These are phyloP conservation scores for Temnothorax longispinosus DNA, from an alignment of 1,140 invertebrate species.

Conservation along the genomic window DNA sequence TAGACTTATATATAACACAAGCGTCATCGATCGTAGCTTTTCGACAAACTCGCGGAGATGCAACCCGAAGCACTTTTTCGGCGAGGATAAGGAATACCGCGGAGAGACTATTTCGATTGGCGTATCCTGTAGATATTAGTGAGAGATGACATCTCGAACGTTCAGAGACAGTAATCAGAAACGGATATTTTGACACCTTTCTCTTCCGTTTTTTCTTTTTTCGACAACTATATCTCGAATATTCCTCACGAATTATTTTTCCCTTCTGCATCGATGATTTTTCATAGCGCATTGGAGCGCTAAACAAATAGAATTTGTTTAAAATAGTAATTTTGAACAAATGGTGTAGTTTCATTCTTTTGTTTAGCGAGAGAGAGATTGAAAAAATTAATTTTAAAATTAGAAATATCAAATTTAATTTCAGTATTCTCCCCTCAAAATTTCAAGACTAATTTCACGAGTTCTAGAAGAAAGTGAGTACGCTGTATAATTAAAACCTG, in stretches of 20 bases:
- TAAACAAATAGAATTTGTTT: neutral
- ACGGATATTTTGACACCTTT: neutral
- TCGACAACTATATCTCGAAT: neutral
- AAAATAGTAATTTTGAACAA: neutral
- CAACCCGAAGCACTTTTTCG: constrained; percentile 18
- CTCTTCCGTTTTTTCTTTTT: neutral
- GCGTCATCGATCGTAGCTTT: constrained; percentile 60
- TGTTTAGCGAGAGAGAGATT: neutral
- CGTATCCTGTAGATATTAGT: constrained; percentile 9
- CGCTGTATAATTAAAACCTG: neutral
- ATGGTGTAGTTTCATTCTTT: neutral
- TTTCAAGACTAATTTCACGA: constrained; percentile 9
- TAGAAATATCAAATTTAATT: neutral
- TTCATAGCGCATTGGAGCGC: neutral
- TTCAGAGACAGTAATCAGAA: neutral
- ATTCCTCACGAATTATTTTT: neutral
- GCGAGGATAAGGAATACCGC: neutral
- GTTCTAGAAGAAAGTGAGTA: constrained; percentile 4
- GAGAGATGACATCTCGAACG: neutral
- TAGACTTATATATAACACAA: constrained; percentile 48
- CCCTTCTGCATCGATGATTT: neutral
- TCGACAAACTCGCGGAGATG: constrained; percentile 27
- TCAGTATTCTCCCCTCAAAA: neutral
- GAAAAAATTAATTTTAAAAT: neutral
- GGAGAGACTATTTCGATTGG: constrained; percentile 23